Conservation (phyloP, 2,888 invertebrate genomes). For the Dugesia japonica region DNA sequence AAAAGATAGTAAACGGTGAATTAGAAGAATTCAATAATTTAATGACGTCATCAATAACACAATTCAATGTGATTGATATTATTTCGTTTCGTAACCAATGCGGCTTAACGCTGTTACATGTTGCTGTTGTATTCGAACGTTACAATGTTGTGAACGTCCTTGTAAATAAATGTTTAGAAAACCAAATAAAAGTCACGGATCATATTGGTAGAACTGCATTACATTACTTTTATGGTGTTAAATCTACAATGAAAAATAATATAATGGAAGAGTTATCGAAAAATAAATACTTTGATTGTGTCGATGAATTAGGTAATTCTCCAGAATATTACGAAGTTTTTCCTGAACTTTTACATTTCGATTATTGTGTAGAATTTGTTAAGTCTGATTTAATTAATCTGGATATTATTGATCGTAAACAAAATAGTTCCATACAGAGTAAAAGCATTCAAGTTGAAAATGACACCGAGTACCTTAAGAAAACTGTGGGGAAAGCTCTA, state of each 20-base stretch:
- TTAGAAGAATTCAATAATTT: background rate
- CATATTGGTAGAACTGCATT: background rate
- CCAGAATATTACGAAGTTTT: conserved; percentile 6
- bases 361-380: background rate
- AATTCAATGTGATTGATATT: background rate
- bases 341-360: background rate
- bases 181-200: background rate
- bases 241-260: background rate
- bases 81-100: background rate
- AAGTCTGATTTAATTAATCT: background rate
- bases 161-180: background rate
- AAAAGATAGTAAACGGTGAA: background rate
- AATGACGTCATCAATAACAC: background rate
- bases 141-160: background rate
- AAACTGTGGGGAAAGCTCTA: background rate
- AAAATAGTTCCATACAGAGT: background rate
- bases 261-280: background rate
- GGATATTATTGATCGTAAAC: background rate
- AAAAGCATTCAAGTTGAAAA: background rate
- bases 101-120: background rate
- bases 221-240: background rate
- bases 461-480: background rate
- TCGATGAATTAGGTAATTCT: background rate
- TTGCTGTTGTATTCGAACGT: background rate
- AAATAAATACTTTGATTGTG: background rate